Conservation (phyloP, 1,140 invertebrate species). For the Eueides isabella region DNA sequence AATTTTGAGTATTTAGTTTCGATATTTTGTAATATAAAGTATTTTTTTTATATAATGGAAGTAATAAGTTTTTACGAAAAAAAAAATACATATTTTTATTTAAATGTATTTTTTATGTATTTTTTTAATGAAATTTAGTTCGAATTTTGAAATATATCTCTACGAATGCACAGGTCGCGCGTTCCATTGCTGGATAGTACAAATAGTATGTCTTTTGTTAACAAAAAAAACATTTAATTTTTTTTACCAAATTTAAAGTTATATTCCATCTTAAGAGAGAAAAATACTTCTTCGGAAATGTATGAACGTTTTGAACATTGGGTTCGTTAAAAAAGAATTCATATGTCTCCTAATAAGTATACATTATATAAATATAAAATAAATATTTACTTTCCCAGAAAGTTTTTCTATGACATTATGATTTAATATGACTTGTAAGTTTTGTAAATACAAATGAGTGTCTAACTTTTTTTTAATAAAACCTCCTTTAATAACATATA, state of each 20-base stretch:
- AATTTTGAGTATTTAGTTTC: background rate
- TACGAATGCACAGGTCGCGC: background rate
- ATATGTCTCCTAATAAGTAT: too few species aligned
- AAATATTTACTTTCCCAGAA: background rate
- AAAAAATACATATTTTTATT: background rate
- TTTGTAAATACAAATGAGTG: background rate
- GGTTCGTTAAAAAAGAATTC: too few species aligned
- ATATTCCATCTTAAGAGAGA: too few species aligned
- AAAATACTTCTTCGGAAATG: too few species aligned
- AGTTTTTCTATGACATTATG: background rate
- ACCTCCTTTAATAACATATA: background rate
- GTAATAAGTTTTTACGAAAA: background rate
- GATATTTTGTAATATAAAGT: background rate
- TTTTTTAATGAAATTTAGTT: background rate
- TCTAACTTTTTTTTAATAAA: background rate
- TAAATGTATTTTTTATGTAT: background rate
- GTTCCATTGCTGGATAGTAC: constrained; percentile 4
- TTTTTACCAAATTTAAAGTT: too few species aligned
- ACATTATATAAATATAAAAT: background rate
- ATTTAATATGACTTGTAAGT: background rate
- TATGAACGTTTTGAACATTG: too few species aligned
- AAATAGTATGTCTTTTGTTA: background rate
- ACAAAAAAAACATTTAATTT: too few species aligned
- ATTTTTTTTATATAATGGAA: background rate
- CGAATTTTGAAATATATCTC: background rate